Percentiles rank a stretch among this genome's conserved stretches.
Conservation (phyloP, 2,888 invertebrate species). For the Eilema sororculum region DNA sequence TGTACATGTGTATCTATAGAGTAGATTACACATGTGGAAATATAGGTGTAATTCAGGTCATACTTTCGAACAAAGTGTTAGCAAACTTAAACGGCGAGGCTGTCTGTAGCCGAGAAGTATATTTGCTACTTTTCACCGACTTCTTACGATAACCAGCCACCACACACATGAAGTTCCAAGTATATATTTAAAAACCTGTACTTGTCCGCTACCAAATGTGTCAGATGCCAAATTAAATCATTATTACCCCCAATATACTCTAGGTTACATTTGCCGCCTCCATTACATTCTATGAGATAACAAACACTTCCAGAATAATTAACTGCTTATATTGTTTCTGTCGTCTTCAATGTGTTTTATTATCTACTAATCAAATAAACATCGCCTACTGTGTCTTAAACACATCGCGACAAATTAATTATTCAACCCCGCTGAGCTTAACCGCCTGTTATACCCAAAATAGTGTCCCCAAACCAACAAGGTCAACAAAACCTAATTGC, state of each 20-base stretch:
- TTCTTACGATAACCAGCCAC: too few relatives aligned
- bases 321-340: slow-evolving; percentile 38
- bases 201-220: too few relatives aligned
- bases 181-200: too few relatives aligned
- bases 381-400: slow-evolving; percentile 62
- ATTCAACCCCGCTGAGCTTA: slow-evolving; percentile 59
- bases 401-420: slow-evolving; percentile 56
- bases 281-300: neutral
- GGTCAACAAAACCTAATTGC: slow-evolving; percentile 46
- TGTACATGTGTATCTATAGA: too few relatives aligned
- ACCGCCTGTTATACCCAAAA: slow-evolving; percentile 42
- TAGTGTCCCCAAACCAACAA: slow-evolving; percentile 35
- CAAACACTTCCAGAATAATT: neutral
- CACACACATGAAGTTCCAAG: too few relatives aligned
- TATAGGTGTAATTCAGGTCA: too few relatives aligned
- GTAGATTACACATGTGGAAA: too few relatives aligned
- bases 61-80: too few relatives aligned
- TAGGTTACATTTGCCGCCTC: neutral
- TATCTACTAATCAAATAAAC: slow-evolving; percentile 60
- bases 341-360: slow-evolving; percentile 51
- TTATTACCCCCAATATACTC: neutral
- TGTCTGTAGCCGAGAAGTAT: too few relatives aligned
- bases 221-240: neutral
- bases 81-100: too few relatives aligned
- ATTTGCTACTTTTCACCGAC: too few relatives aligned